phyloP scores from a whole-genome alignment of 2,113 vertebrate species.

The Cynopterus brachyotis region DNA sequence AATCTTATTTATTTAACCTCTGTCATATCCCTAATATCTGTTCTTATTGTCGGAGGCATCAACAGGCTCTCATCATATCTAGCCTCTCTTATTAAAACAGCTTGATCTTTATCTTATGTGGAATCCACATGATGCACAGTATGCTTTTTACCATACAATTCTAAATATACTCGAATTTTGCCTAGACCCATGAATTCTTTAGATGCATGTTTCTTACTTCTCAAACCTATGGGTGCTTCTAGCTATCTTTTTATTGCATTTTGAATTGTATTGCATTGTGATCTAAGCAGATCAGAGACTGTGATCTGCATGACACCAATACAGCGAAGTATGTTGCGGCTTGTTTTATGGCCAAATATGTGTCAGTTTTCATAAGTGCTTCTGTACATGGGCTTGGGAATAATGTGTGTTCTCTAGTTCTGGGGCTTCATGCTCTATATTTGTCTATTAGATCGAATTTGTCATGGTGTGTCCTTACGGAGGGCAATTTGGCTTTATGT shows the following conservation, averaged over 20 bases:
- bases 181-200: background rate
- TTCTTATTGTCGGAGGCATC: background rate
- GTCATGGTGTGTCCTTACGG: background rate
- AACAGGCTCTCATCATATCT: background rate
- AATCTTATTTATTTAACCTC: background rate
- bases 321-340: background rate
- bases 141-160: background rate
- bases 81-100: background rate
- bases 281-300: background rate
- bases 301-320: background rate
- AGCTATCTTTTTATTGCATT: slow-evolving; percentile 14
- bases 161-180: background rate
- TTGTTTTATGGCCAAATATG: background rate
- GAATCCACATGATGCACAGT: background rate
- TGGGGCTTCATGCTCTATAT: background rate
- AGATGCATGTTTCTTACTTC: background rate
- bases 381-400: background rate
- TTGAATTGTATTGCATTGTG: background rate
- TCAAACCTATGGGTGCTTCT: background rate
- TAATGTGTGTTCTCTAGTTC: background rate
- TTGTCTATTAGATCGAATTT: background rate
- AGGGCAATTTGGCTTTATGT: background rate
- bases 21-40: background rate
- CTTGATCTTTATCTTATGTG: background rate
- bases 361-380: slow-evolving; percentile 25